Evolutionary conservation across 2,113 vertebrate species (phyloP).

Genomic region (Lasiurus cinereus): DNA sequence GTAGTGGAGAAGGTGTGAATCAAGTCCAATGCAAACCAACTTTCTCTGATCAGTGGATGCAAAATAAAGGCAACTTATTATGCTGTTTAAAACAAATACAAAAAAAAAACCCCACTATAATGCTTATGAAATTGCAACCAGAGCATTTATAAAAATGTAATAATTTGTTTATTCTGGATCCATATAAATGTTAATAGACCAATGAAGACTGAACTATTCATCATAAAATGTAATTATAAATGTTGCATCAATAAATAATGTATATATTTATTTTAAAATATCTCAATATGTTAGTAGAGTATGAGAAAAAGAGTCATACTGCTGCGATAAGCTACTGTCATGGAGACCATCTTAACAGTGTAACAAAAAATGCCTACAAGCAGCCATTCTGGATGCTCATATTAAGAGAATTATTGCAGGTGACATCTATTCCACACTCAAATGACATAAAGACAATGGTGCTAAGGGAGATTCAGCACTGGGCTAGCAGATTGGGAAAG

Average conservation of each 20-base stretch:
- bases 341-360: background rate
- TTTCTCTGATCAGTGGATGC: background rate
- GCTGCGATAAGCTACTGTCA: background rate
- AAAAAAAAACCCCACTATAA: background rate
- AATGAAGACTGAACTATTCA: background rate
- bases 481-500: conserved; percentile 81
- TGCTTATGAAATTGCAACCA: background rate
- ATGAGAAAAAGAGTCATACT: background rate
- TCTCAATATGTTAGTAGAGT: background rate
- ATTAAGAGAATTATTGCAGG: conserved; percentile 65
- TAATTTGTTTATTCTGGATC: background rate
- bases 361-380: conserved; percentile 42
- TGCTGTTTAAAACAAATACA: background rate
- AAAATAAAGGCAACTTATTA: background rate
- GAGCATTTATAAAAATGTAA: background rate
- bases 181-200: background rate
- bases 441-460: conserved; percentile 66
- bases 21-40: background rate
- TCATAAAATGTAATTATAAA: background rate
- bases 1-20: background rate
- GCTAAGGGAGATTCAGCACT: conserved; percentile 79
- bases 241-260: background rate
- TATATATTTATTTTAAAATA: background rate
- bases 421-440: conserved; percentile 56
- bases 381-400: conserved; percentile 41